phyloP scores from a whole-genome alignment of 2,113 vertebrate genomes.

The Lanius collurio region DNA sequence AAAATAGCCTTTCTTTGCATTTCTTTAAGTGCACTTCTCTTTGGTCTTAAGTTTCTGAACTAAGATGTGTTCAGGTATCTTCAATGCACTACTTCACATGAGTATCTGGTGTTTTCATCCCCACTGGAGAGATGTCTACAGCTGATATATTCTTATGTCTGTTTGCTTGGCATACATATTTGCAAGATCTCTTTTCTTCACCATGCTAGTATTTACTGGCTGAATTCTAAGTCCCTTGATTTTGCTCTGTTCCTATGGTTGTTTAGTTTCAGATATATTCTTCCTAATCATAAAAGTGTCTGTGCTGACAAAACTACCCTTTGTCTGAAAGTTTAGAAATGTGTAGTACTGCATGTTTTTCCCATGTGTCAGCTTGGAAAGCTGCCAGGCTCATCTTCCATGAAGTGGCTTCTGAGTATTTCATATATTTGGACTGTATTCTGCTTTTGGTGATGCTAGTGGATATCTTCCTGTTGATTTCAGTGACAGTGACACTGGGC shows the following conservation, averaged over 20 bases:
- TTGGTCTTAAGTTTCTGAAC: not conserved
- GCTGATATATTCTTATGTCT: not conserved
- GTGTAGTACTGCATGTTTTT: not conserved
- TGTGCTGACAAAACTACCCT: not conserved
- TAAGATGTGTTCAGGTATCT: not conserved
- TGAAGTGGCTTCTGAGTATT: not conserved
- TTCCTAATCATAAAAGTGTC: not conserved
- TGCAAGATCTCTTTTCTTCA: not conserved
- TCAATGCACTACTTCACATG: not conserved
- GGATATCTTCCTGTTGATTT: slow-evolving; percentile 18
- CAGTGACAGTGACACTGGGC: not conserved
- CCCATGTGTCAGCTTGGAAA: slow-evolving; percentile 6
- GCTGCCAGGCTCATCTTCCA: not conserved
- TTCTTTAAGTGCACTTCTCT: not conserved
- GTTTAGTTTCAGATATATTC: not conserved
- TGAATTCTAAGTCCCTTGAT: not conserved
- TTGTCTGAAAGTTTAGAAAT: not conserved
- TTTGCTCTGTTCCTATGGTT: not conserved
- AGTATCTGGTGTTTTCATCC: not conserved
- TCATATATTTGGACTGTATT: not conserved
- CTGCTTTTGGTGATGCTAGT: not conserved
- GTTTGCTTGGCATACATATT: not conserved
- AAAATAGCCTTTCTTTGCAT: not conserved
- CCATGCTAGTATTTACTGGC: not conserved
- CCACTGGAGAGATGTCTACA: not conserved